A percentile compares a stretch with the other conserved stretches of the same genome.
phyloP scores from a whole-genome alignment of 2,888 invertebrate genomes.

The Pegoplata infirma region DNA sequence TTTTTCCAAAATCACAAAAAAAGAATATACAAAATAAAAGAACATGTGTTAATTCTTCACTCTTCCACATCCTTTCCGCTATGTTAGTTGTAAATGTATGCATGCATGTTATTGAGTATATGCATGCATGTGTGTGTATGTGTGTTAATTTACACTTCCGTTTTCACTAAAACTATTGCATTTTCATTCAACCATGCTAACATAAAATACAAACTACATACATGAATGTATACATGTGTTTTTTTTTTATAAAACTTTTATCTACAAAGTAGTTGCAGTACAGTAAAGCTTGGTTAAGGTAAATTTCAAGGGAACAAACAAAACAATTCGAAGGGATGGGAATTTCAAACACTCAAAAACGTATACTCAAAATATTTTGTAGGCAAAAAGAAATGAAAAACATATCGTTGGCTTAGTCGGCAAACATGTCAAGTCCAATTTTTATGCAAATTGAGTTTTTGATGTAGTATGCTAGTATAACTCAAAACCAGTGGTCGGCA shows the following conservation, averaged over 20 bases:
- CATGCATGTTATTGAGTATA: too few relatives aligned
- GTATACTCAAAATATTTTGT: too few relatives aligned
- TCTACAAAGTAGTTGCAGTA: not conserved
- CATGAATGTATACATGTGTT: not conserved
- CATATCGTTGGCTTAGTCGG: too few relatives aligned
- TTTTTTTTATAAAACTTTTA: not conserved
- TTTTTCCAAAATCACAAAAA: not conserved
- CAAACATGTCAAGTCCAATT: too few relatives aligned
- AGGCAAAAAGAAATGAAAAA: too few relatives aligned
- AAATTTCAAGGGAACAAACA: not conserved
- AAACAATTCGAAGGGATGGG: not conserved
- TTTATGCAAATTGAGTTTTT: too few relatives aligned
- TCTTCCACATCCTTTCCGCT: not conserved
- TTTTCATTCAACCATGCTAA: not conserved
- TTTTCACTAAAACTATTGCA: not conserved
- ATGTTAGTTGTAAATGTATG: not conserved
- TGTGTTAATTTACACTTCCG: constrained; percentile 26
- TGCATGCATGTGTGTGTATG: not conserved
- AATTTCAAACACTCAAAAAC: too few relatives aligned
- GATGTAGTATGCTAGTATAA: too few relatives aligned
- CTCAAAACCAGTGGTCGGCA: too few relatives aligned
- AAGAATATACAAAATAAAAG: too few relatives aligned
- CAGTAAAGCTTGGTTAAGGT: too few relatives aligned
- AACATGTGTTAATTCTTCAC: not conserved
- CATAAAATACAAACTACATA: not conserved